These are phyloP conservation scores for Ischnura elegans DNA, from an alignment of 2,888 invertebrate genomes.

Conservation along the genomic window DNA sequence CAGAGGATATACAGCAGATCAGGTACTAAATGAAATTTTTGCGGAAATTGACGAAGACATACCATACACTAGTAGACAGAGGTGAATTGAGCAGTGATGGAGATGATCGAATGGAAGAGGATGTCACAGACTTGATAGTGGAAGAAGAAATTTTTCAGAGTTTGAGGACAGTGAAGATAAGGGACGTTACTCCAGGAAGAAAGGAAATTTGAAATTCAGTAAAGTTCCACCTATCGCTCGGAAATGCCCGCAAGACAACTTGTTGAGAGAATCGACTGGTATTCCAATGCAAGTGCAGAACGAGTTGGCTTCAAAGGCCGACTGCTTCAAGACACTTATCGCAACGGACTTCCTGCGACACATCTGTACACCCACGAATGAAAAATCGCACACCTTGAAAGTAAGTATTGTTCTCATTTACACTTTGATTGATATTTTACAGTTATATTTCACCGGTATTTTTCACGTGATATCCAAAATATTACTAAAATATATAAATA, in stretches of 20 bases:
- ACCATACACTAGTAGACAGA: background rate
- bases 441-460: too few species aligned
- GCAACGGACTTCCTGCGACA: background rate
- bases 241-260: background rate
- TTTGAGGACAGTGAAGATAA: too few species aligned
- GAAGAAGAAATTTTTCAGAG: too few species aligned
- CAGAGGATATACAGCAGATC: background rate
- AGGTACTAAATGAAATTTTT: background rate
- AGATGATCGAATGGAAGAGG: background rate
- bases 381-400: background rate
- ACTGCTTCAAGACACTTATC: background rate
- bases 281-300: background rate
- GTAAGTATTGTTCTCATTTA: background rate
- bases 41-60: background rate
- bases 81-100: background rate
- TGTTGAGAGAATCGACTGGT: background rate
- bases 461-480: too few species aligned
- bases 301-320: background rate
- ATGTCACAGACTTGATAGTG: background rate
- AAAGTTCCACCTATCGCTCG: conserved; percentile 7
- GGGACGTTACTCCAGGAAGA: background rate
- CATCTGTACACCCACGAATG: background rate
- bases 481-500: too few species aligned
- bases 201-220: conserved; percentile 8
- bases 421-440: too few species aligned